A percentile compares a stretch with the other conserved stretches of the same genome.
Conservation (phyloP, 1,140 invertebrate genomes). For the Zaprionus inermis region DNA sequence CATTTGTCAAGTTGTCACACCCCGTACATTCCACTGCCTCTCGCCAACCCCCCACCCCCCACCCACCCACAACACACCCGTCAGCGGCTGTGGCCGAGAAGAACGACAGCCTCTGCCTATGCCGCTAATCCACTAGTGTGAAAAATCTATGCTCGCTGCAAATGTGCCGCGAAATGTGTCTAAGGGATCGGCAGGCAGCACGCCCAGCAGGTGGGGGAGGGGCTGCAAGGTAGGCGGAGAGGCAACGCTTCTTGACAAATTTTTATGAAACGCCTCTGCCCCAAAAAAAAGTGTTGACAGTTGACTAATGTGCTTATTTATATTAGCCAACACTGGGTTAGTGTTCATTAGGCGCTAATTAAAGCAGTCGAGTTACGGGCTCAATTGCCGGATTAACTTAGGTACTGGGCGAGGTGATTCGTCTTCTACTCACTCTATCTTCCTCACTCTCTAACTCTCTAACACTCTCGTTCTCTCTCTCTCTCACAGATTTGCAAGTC, state of each 20-base stretch:
- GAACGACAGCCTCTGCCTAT: neutral
- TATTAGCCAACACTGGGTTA: constrained; percentile 41
- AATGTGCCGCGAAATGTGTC: constrained; percentile 74
- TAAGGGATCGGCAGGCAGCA: constrained; percentile 22
- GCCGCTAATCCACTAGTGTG: constrained; percentile 64
- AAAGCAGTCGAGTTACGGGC: constrained; percentile 17
- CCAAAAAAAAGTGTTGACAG: constrained; percentile 69
- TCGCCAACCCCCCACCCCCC: neutral
- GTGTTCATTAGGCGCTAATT: constrained; percentile 54
- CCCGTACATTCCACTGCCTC: too few relatives aligned
- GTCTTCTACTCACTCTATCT: neutral
- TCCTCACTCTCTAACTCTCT: neutral
- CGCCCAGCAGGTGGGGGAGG: neutral
- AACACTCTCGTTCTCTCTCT: neutral
- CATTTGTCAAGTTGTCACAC: constrained; percentile 78
- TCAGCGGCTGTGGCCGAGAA: neutral
- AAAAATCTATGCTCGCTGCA: constrained; percentile 75
- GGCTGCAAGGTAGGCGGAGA: constrained; percentile 1
- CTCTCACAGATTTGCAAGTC: neutral
- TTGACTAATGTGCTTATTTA: constrained; percentile 52
- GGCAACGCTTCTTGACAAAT: constrained; percentile 55
- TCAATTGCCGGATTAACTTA: neutral
- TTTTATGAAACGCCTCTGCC: constrained; percentile 44
- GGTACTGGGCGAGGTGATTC: neutral
- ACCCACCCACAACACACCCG: constrained; percentile 3